Conservation (phyloP, 2,888 invertebrate species). For the Leuctra nigra region DNA sequence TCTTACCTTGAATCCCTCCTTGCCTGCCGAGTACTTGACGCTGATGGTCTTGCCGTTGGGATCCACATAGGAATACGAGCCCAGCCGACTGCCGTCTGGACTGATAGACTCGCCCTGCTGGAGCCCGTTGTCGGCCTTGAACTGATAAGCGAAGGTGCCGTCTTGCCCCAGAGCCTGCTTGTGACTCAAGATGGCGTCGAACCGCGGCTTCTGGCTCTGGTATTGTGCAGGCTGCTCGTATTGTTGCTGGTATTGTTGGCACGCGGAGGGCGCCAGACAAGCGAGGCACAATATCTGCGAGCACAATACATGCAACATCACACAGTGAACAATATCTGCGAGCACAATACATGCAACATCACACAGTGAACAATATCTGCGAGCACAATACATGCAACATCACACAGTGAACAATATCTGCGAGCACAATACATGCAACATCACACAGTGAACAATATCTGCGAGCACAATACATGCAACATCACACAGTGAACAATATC, state of each 20-base stretch:
- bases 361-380: too few species aligned
- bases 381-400: too few species aligned
- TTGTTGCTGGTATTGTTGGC: conserved; percentile 18
- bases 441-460: too few species aligned
- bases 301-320: too few species aligned
- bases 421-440: too few species aligned
- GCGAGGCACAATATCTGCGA: background rate
- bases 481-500: too few species aligned
- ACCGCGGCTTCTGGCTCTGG: conserved; percentile 34
- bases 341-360: too few species aligned
- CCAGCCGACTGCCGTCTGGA: conserved; percentile 59
- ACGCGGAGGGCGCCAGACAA: too few species aligned
- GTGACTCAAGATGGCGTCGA: conserved; percentile 52
- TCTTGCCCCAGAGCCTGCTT: conserved; percentile 58
- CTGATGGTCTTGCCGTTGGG: conserved; percentile 58
- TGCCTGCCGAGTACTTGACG: conserved; percentile 47
- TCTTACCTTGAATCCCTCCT: conserved; percentile 47
- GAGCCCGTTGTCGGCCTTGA: conserved; percentile 61
- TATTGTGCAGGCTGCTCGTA: conserved; percentile 30
- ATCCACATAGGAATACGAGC: conserved; percentile 58
- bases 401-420: too few species aligned
- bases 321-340: too few species aligned
- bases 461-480: too few species aligned
- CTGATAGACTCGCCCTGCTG: conserved; percentile 61
- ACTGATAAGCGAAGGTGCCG: conserved; percentile 60